These are phyloP conservation scores for Sitobion miscanthi DNA, from an alignment of 1,140 invertebrate species.

Conservation along the genomic window DNA sequence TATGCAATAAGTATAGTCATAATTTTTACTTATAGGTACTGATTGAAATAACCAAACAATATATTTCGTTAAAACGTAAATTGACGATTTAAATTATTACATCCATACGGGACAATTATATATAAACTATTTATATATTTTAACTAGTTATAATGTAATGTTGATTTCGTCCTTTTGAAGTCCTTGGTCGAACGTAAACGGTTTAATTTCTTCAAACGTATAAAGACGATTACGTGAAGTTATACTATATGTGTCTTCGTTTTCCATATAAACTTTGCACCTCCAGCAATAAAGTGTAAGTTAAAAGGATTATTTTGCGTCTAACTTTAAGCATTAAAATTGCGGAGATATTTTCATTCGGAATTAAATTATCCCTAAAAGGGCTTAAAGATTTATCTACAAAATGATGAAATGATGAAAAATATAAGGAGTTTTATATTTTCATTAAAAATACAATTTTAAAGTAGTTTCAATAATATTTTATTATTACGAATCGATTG, in stretches of 20 bases:
- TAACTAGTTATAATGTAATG: background rate
- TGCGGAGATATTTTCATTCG: background rate
- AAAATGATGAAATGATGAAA: background rate
- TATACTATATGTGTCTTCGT: background rate
- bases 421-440: background rate
- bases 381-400: background rate
- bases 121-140: background rate
- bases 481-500: background rate
- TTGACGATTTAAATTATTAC: background rate
- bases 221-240: background rate
- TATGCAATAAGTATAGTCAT: background rate
- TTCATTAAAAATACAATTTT: background rate
- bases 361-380: background rate
- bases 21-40: background rate
- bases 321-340: slow-evolving; percentile 15
- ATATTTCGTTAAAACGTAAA: background rate
- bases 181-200: background rate
- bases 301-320: slow-evolving; percentile 22
- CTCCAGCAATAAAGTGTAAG: background rate
- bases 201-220: slow-evolving; percentile 5
- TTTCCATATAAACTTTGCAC: slow-evolving; percentile 4
- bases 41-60: background rate
- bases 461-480: background rate
- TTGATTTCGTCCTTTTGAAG: background rate
- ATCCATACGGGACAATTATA: background rate